These are phyloP conservation scores for Lytechinus variegatus DNA, from an alignment of 35 echinoderm and acorn worm species.

Conservation along the genomic window DNA sequence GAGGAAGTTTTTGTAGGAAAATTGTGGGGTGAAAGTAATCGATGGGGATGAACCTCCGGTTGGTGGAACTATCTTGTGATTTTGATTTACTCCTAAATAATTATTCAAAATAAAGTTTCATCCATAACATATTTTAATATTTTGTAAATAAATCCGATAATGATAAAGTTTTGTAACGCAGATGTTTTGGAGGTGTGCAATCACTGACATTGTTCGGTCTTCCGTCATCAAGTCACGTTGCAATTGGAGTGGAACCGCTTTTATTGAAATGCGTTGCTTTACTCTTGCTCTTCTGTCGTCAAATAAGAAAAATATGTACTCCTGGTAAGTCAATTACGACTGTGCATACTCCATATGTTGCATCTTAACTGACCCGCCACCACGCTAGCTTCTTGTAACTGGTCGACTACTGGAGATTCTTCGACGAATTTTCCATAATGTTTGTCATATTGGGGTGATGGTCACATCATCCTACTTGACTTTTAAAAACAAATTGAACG, in stretches of 20 bases:
- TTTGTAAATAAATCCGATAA: not conserved
- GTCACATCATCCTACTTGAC: too few species aligned
- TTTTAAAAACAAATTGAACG: too few species aligned
- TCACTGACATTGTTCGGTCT: not conserved
- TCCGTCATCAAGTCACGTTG: not conserved
- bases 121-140: not conserved
- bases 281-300: not conserved
- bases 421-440: too few species aligned
- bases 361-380: not conserved
- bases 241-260: not conserved
- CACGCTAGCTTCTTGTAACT: not conserved
- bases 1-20: not conserved
- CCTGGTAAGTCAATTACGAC: not conserved
- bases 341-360: not conserved
- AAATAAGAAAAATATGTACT: conserved; percentile 5
- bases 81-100: not conserved
- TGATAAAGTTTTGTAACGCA: not conserved
- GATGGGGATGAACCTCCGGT: not conserved
- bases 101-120: not conserved
- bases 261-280: conserved; percentile 12
- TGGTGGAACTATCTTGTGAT: too few species aligned
- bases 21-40: not conserved
- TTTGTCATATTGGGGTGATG: too few species aligned
- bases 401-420: not conserved
- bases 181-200: not conserved